Conservation (phyloP, 2,888 invertebrate species). For the Nasonovia ribisnigri region DNA sequence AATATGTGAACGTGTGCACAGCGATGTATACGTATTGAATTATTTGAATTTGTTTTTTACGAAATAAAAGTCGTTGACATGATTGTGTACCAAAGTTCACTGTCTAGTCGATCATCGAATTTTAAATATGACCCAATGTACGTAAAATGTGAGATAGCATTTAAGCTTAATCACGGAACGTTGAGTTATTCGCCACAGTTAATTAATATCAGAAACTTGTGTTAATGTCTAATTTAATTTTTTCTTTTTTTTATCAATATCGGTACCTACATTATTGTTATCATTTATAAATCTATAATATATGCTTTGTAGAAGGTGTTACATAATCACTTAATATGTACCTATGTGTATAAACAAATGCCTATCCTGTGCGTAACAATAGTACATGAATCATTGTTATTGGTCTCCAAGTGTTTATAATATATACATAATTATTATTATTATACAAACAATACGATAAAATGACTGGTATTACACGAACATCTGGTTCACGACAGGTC, state of each 20-base stretch:
- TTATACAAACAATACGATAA: slow-evolving; percentile 25
- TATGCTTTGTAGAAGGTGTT: not conserved
- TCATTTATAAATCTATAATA: not conserved
- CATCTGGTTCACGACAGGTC: slow-evolving; percentile 59
- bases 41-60: not conserved
- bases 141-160: not conserved
- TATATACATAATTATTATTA: slow-evolving; percentile 6
- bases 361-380: not conserved
- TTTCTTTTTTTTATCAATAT: not conserved
- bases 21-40: not conserved
- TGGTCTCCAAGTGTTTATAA: not conserved
- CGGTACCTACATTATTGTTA: not conserved
- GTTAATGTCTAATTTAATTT: not conserved
- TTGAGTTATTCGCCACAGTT: not conserved
- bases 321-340: not conserved
- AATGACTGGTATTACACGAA: slow-evolving; percentile 33
- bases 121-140: not conserved
- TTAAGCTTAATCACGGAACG: not conserved
- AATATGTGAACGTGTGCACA: not conserved
- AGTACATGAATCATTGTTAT: slow-evolving; percentile 29
- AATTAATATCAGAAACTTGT: not conserved
- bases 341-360: slow-evolving; percentile 14
- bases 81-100: not conserved
- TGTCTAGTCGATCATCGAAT: not conserved
- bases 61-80: not conserved